phyloP scores from a whole-genome alignment of 2,797 vertebrate genomes.

The Oophaga sylvatica region DNA sequence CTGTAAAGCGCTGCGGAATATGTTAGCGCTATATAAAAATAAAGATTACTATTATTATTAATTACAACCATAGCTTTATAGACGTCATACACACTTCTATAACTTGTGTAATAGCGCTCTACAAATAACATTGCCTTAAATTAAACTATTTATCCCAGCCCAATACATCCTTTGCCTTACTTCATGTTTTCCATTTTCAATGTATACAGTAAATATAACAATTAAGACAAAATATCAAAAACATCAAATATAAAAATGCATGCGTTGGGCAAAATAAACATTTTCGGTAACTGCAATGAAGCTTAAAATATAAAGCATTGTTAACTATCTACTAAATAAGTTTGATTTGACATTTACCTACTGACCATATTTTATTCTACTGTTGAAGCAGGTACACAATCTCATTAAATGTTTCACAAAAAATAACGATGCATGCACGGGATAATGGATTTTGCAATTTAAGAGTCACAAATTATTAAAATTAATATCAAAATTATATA shows the following conservation, averaged over 20 bases:
- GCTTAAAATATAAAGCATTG: neutral
- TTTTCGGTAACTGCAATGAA: neutral
- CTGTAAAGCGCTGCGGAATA: too few relatives aligned
- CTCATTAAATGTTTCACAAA: neutral
- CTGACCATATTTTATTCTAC: neutral
- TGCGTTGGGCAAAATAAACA: neutral
- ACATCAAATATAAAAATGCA: too few relatives aligned
- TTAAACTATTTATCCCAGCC: neutral
- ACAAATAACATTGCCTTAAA: neutral
- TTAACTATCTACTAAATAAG: neutral
- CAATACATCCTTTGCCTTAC: too few relatives aligned
- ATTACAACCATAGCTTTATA: too few relatives aligned
- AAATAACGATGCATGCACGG: neutral
- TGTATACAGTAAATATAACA: too few relatives aligned
- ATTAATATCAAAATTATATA: neutral
- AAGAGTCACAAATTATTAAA: neutral
- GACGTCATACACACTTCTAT: too few relatives aligned
- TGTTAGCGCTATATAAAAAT: too few relatives aligned
- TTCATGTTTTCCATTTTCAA: too few relatives aligned
- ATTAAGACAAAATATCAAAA: too few relatives aligned
- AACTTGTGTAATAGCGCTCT: neutral
- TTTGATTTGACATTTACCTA: neutral
- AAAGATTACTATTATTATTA: too few relatives aligned
- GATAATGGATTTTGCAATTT: neutral
- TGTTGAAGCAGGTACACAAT: neutral